Conservation (phyloP, 2,113 vertebrate genomes). For the Taurulus bubalis region DNA sequence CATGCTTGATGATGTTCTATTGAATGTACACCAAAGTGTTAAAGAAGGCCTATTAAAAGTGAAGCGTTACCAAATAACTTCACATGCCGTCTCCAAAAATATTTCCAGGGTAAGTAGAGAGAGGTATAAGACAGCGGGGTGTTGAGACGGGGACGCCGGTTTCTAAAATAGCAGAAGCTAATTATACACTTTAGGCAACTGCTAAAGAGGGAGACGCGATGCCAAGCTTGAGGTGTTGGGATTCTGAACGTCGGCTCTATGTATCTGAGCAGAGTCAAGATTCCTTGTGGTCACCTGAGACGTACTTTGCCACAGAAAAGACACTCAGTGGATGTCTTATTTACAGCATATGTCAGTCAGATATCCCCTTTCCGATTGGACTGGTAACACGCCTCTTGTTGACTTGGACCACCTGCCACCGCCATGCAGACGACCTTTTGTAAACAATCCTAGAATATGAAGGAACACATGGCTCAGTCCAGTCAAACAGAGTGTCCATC, state of each 20-base stretch:
- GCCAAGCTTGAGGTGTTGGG: conserved; percentile 68
- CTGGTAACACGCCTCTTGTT: conserved; percentile 37
- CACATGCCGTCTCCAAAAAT: conserved; percentile 53
- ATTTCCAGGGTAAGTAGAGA: conserved; percentile 69
- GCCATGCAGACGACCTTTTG: conserved; percentile 30
- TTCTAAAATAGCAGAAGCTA: conserved; percentile 81
- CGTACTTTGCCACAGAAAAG: conserved; percentile 7
- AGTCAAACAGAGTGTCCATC: conserved; percentile 36
- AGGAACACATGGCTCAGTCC: conserved; percentile 35
- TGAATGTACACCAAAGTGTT: not conserved
- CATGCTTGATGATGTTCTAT: conserved; percentile 6
- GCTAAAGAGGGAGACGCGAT: conserved; percentile 69
- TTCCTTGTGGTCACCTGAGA: conserved; percentile 51
- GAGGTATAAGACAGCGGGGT: conserved; percentile 66
- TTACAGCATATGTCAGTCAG: conserved; percentile 41
- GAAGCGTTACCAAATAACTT: conserved; percentile 40
- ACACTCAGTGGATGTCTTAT: conserved; percentile 52
- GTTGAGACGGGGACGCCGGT: conserved; percentile 73
- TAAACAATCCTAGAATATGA: conserved; percentile 43
- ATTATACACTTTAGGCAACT: conserved; percentile 79
- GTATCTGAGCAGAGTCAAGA: conserved; percentile 48
- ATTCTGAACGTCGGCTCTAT: conserved; percentile 60
- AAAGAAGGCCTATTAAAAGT: conserved; percentile 28
- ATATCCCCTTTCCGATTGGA: not conserved
- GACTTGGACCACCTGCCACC: conserved; percentile 63